Evolutionary conservation across 1,140 invertebrate genomes (phyloP).

Genomic region (Elymnias hypermnestra): DNA sequence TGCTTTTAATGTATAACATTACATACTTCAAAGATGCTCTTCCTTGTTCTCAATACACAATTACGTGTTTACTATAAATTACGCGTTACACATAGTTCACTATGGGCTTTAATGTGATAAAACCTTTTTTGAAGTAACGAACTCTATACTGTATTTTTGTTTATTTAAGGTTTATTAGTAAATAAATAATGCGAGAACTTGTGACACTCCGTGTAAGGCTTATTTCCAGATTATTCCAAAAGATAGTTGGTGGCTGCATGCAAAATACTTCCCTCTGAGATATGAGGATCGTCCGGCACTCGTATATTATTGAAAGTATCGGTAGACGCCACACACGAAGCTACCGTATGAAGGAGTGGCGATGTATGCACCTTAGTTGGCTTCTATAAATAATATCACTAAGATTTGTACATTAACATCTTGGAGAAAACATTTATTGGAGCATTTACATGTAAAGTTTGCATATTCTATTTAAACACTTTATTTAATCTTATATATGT

Average conservation of each 20-base stretch:
- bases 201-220: conserved; percentile 18
- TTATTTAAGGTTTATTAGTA: conserved; percentile 17
- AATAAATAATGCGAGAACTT: background rate
- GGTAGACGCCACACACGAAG: conserved; percentile 63
- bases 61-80: conserved; percentile 64
- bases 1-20: conserved; percentile 44
- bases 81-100: conserved; percentile 41
- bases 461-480: no score
- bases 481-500: no score
- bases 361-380: conserved; percentile 11
- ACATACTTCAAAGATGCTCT: conserved; percentile 42
- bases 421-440: conserved; percentile 11
- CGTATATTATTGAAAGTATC: conserved; percentile 62
- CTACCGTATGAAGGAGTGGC: conserved; percentile 32
- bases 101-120: conserved; percentile 17
- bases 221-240: conserved; percentile 66
- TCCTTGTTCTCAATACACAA: conserved; percentile 43
- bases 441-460: conserved; percentile 1
- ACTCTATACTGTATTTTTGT: conserved; percentile 13
- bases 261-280: conserved; percentile 70
- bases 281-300: conserved; percentile 57
- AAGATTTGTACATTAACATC: conserved; percentile 10
- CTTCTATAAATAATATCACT: conserved; percentile 3
- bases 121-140: background rate
- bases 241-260: conserved; percentile 65